A percentile compares a stretch with the other conserved stretches of the same genome.
Evolutionary conservation across 2,113 vertebrate species (phyloP).

Genomic region (Clarias gariepinus): DNA sequence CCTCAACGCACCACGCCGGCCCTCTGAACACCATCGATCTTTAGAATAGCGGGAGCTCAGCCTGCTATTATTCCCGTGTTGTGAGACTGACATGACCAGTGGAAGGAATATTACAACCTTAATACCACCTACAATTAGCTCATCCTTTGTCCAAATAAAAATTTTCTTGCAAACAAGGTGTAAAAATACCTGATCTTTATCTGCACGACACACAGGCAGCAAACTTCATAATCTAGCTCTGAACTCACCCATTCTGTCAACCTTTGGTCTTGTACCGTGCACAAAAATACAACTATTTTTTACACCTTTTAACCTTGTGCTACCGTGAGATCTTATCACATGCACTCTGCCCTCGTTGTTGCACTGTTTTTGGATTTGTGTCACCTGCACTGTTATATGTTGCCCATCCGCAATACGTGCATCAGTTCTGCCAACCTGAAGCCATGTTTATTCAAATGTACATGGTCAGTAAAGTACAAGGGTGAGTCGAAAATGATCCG

Average conservation of each 20-base stretch:
- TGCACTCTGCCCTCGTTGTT: background rate
- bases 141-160: background rate
- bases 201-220: too few relatives aligned
- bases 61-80: slow-evolving; percentile 43
- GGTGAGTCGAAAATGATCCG: too few relatives aligned
- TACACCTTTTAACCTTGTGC: background rate
- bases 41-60: slow-evolving; percentile 38
- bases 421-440: background rate
- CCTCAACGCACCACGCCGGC: slow-evolving; percentile 29
- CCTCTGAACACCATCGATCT: slow-evolving; percentile 47
- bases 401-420: background rate
- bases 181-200: too few relatives aligned
- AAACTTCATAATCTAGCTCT: background rate
- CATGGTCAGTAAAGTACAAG: background rate
- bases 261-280: background rate
- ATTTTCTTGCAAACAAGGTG: too few relatives aligned
- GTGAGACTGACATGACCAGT: slow-evolving; percentile 23
- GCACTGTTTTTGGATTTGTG: background rate
- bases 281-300: background rate
- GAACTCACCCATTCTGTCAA: background rate
- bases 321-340: background rate
- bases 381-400: background rate
- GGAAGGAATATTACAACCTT: slow-evolving; percentile 31
- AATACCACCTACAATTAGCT: background rate
- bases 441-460: background rate